These are phyloP conservation scores for Cisticola juncidis DNA, from an alignment of 2,113 vertebrate species.

Conservation along the genomic window DNA sequence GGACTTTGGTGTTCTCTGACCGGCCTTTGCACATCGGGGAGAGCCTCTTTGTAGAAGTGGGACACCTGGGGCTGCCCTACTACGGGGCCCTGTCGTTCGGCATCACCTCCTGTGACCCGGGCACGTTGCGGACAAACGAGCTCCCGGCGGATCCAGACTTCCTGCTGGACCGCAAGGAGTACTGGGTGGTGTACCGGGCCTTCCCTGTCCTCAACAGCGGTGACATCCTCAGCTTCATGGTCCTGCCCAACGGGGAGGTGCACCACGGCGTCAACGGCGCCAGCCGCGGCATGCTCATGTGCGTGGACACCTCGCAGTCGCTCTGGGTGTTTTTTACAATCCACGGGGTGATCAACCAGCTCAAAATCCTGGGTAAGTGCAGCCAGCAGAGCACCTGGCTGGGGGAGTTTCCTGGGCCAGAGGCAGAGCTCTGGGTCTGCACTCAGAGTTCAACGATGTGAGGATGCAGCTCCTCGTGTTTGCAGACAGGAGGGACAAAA, in stretches of 20 bases:
- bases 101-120: constrained; percentile 94
- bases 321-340: constrained; percentile 96
- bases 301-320: constrained; percentile 92
- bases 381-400: fast-evolving
- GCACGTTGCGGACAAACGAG: constrained; percentile 87
- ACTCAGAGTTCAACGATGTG: neutral
- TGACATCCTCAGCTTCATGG: constrained; percentile 91
- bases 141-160: constrained; percentile 91
- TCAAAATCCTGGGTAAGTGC: constrained; percentile 87
- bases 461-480: neutral
- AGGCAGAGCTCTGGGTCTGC: neutral
- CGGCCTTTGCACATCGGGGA: constrained; percentile 89
- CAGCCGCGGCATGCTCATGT: constrained; percentile 88
- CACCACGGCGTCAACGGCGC: constrained; percentile 90
- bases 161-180: constrained; percentile 96
- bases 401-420: neutral
- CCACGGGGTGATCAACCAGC: constrained; percentile 90
- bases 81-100: constrained; percentile 91
- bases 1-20: constrained; percentile 93
- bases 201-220: constrained; percentile 86
- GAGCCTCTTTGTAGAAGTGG: constrained; percentile 91
- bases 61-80: constrained; percentile 88
- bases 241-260: constrained; percentile 89
- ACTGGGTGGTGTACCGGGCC: constrained; percentile 93
- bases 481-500: neutral